Percentiles rank a stretch among this genome's conserved stretches.
Evolutionary conservation across 2,888 invertebrate genomes (phyloP).

Genomic region (Folsomia candida): DNA sequence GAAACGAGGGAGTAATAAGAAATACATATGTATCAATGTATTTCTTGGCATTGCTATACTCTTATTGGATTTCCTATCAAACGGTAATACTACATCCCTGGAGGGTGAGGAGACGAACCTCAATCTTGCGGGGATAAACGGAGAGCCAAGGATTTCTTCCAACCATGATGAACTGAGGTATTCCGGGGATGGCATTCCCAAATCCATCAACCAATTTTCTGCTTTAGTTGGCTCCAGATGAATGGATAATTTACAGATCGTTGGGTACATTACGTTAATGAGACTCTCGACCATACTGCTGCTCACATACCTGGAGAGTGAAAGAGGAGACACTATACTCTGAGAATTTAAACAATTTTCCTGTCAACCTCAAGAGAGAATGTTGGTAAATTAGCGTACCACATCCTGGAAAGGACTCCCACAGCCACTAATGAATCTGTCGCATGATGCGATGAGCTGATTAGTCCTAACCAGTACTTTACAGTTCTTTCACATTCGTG

Average conservation of each 20-base stretch:
- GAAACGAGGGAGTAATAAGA: too few species aligned
- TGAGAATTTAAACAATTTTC: not conserved
- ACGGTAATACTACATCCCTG: too few species aligned
- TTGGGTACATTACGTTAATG: slow-evolving; percentile 35
- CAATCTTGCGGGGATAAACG: slow-evolving; percentile 26
- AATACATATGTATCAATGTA: too few species aligned
- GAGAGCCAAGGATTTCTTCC: slow-evolving; percentile 35
- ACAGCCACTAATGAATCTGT: slow-evolving; percentile 48
- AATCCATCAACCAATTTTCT: slow-evolving; percentile 45
- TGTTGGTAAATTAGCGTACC: slow-evolving; percentile 42
- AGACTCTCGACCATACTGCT: slow-evolving; percentile 37
- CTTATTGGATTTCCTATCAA: too few species aligned
- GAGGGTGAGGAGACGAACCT: slow-evolving; percentile 6
- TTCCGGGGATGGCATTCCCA: slow-evolving; percentile 31
- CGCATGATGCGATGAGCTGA: slow-evolving; percentile 48
- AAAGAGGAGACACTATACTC: too few species aligned
- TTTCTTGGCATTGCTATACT: too few species aligned
- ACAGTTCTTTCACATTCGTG: slow-evolving; percentile 45
- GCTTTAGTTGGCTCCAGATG: slow-evolving; percentile 39
- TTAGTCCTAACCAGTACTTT: slow-evolving; percentile 48
- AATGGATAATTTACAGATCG: slow-evolving; percentile 28
- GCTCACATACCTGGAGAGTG: slow-evolving; percentile 37
- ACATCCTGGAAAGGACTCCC: slow-evolving; percentile 46
- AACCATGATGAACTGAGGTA: slow-evolving; percentile 36
- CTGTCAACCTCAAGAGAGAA: slow-evolving; percentile 22